Evolutionary conservation across 2,113 vertebrate genomes (phyloP).

Genomic region (Eretmochelys imbricata): DNA sequence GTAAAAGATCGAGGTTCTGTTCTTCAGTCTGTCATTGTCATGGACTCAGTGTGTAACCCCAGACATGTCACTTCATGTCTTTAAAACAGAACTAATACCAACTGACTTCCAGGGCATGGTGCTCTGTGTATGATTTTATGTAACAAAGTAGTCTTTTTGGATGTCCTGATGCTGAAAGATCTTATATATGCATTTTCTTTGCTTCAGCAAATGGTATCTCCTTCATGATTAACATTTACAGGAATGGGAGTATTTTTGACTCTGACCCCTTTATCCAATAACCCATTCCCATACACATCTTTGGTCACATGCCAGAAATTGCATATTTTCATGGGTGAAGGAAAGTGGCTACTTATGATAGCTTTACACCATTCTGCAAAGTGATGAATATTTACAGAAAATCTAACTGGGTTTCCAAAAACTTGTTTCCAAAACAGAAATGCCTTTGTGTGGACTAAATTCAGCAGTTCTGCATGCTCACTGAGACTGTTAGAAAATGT

Average conservation of each 20-base stretch:
- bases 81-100: background rate
- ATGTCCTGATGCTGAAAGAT: background rate
- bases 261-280: background rate
- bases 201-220: background rate
- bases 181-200: background rate
- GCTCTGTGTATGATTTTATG: background rate
- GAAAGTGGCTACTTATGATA: background rate
- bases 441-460: background rate
- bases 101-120: background rate
- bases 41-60: background rate
- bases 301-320: background rate
- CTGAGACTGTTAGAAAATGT: background rate
- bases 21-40: background rate
- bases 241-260: background rate
- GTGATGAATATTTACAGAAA: background rate
- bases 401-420: background rate
- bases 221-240: background rate
- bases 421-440: slow-evolving; percentile 14
- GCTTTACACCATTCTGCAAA: background rate
- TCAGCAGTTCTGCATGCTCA: background rate
- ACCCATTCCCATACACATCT: background rate
- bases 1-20: background rate
- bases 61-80: background rate
- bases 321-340: background rate
- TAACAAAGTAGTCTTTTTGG: background rate